Evolutionary conservation across 2,888 invertebrate genomes (phyloP), one percentile per base, ranked within the genome.

Genomic region (Ichneumoninae sp.): DNA sequence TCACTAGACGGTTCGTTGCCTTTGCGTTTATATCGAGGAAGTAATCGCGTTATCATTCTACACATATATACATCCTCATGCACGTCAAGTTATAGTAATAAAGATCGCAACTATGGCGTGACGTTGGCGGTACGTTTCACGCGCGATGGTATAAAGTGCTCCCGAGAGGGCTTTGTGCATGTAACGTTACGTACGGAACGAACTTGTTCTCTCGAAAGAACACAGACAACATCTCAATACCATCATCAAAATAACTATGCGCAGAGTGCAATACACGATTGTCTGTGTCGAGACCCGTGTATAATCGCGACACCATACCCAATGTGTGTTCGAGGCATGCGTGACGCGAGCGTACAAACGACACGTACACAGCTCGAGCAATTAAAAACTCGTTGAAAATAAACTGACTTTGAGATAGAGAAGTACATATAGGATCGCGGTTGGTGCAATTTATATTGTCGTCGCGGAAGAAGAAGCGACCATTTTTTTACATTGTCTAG

Each of bases 31-130:
- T 19, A 54, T 36, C 47, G 26, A 70, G 40, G 54, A 54, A 76
- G 65, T 50, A 50, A 50, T 84, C 78, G 78, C 77, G 82, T 86
- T 82, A 86, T 26, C 80, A 71, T 76, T 80, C 66, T 57, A 65
- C 80, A 57, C 13, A 22, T 22, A 57, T 22, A 13, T 82, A 69
- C 57, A 69, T 84, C 74, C 79, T 77, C 82, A 85, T 80, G 82
- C 80, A 77, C 22, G 50, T 50, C 50, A 44, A 33, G 75, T 44
- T 44, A 47, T 65, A 74, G 86, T 86, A 83, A 85, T 85, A 85
- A 86, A 85, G 86, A 86, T 86, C 54, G 82, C 62, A 68, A 75
- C 71, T 83, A 86, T 85, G 79, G 85, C 86, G 86, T 85, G 83
- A 83, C 81, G 83, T 69, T 78, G 85, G 76, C 85, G 85, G 85